Evolutionary conservation across 2,888 invertebrate species (phyloP).

Genomic region (Xylocampa areola): DNA sequence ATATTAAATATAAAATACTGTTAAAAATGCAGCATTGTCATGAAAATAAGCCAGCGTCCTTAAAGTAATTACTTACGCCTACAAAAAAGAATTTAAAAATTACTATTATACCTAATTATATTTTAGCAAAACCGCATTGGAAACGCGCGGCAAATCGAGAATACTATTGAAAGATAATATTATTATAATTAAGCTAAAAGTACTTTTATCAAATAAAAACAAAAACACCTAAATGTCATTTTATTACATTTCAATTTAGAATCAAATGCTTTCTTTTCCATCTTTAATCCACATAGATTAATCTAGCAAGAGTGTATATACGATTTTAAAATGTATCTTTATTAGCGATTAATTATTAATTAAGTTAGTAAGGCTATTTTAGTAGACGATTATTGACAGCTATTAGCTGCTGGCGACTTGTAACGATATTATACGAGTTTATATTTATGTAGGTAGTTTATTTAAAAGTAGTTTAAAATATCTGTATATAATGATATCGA

Average conservation of each 20-base stretch:
- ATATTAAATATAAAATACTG: constrained; percentile 13
- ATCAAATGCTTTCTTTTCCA: constrained; percentile 83
- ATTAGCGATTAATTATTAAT: constrained; percentile 78
- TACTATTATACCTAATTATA: constrained; percentile 55
- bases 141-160: constrained; percentile 49
- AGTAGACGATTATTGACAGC: constrained; percentile 79
- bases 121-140: constrained; percentile 58
- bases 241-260: constrained; percentile 88
- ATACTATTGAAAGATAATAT: constrained; percentile 56
- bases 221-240: constrained; percentile 85
- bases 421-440: constrained; percentile 69
- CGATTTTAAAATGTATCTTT: constrained; percentile 76
- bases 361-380: constrained; percentile 89
- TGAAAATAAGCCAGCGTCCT: constrained; percentile 71
- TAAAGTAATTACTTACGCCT: constrained; percentile 66
- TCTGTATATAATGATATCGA: too few species aligned
- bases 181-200: constrained; percentile 56
- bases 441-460: too few species aligned
- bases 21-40: constrained; percentile 16
- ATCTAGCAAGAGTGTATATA: constrained; percentile 83
- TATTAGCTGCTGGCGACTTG: constrained; percentile 63
- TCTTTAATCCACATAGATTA: constrained; percentile 84
- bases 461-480: too few species aligned
- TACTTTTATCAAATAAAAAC: constrained; percentile 65
- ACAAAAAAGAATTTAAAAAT: constrained; percentile 64